Conservation (phyloP, 2,113 vertebrate species). For the Gobius niger region DNA sequence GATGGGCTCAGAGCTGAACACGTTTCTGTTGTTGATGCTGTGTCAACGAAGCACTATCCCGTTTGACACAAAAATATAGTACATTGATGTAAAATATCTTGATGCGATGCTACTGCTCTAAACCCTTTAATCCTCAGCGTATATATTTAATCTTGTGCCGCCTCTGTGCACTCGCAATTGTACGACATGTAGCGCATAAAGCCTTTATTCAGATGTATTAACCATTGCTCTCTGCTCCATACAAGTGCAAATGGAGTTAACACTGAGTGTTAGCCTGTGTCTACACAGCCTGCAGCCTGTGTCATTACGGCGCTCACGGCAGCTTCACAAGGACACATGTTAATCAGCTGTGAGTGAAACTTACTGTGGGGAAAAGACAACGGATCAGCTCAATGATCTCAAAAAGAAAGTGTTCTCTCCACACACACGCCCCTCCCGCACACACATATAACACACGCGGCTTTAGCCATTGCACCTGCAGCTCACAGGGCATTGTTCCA, state of each 20-base stretch:
- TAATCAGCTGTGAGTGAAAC: constrained; percentile 77
- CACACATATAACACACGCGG: constrained; percentile 39
- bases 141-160: constrained; percentile 67
- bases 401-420: constrained; percentile 72
- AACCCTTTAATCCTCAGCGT: constrained; percentile 65
- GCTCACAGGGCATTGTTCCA: constrained; percentile 78
- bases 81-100: constrained; percentile 24
- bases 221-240: constrained; percentile 66
- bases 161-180: constrained; percentile 62
- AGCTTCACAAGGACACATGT: constrained; percentile 74
- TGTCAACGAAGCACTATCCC: constrained; percentile 4
- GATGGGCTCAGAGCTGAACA: neutral
- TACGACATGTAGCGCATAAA: constrained; percentile 59
- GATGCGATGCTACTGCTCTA: constrained; percentile 37
- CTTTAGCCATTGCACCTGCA: constrained; percentile 79
- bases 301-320: constrained; percentile 55
- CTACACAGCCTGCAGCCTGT: constrained; percentile 58
- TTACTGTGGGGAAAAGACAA: constrained; percentile 73
- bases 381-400: constrained; percentile 80
- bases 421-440: neutral
- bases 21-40: neutral
- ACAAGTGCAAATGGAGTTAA: constrained; percentile 80
- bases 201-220: constrained; percentile 73
- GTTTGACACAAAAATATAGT: neutral
- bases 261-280: constrained; percentile 63